Percentiles rank a stretch among this genome's conserved stretches.
Evolutionary conservation across 2,797 vertebrate genomes (phyloP).

Genomic region (Thunnus albacares): DNA sequence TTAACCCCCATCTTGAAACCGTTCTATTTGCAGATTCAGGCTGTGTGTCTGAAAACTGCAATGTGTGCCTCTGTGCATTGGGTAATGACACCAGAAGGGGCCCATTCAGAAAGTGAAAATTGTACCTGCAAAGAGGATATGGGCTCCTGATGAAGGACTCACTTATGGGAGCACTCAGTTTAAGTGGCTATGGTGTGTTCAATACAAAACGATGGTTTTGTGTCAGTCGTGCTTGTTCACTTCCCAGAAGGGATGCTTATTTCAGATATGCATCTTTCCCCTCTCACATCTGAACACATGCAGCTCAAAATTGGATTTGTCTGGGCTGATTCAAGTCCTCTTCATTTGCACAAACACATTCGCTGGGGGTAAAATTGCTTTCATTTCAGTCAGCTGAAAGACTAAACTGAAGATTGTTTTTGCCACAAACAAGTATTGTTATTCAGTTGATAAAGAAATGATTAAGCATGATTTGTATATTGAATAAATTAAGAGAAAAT

Average conservation of each 20-base stretch:
- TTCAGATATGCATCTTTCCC: constrained; percentile 21
- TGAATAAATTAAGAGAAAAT: constrained; percentile 6
- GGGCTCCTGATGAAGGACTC: constrained; percentile 69
- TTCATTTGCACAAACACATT: neutral
- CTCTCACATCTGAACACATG: constrained; percentile 29
- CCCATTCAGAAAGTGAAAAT: constrained; percentile 76
- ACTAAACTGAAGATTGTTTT: constrained; percentile 15
- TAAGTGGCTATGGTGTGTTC: constrained; percentile 67
- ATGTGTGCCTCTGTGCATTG: constrained; percentile 49
- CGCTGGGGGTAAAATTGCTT: neutral
- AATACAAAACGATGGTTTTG: constrained; percentile 39
- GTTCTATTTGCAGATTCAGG: constrained; percentile 4
- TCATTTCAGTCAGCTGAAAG: neutral
- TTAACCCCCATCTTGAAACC: neutral
- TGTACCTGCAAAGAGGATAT: constrained; percentile 66
- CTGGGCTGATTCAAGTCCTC: constrained; percentile 14
- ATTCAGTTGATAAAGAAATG: constrained; percentile 2
- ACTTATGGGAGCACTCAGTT: constrained; percentile 68
- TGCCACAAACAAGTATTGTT: neutral
- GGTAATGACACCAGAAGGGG: constrained; percentile 68
- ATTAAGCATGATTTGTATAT: constrained; percentile 21
- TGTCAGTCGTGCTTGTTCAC: constrained; percentile 28
- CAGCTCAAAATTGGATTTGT: constrained; percentile 24
- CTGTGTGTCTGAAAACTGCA: constrained; percentile 52
- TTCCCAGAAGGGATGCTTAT: constrained; percentile 30